These are phyloP conservation scores for Pycnomerus fuliginosus DNA, from an alignment of 2,888 invertebrate genomes.

Conservation along the genomic window DNA sequence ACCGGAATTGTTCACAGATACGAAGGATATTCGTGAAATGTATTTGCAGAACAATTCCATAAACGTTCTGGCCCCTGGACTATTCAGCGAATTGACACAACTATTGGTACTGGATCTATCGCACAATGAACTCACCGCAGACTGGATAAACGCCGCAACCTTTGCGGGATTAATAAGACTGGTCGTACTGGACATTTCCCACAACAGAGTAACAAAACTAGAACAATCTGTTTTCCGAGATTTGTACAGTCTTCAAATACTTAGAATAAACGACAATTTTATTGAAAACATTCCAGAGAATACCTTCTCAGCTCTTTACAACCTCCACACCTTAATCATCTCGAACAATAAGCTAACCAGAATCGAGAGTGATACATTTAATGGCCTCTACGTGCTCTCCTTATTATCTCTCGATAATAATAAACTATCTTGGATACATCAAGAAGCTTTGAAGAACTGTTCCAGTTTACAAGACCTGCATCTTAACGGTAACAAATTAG, in stretches of 20 bases:
- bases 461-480: conserved; percentile 79
- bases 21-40: conserved; percentile 75
- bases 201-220: conserved; percentile 72
- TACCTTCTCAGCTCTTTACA: conserved; percentile 73
- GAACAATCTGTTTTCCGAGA: conserved; percentile 77
- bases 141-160: conserved; percentile 80
- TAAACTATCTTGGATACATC: conserved; percentile 71
- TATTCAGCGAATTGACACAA: conserved; percentile 75
- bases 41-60: conserved; percentile 81
- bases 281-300: conserved; percentile 76
- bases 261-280: conserved; percentile 77
- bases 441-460: conserved; percentile 75
- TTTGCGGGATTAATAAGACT: conserved; percentile 75
- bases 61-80: conserved; percentile 75
- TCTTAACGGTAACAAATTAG: conserved; percentile 77
- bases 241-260: conserved; percentile 75
- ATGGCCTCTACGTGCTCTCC: conserved; percentile 73
- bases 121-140: conserved; percentile 76
- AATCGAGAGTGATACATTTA: conserved; percentile 74
- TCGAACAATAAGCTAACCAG: conserved; percentile 77
- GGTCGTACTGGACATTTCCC: conserved; percentile 74
- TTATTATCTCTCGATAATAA: conserved; percentile 80
- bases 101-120: conserved; percentile 75
- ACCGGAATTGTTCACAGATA: conserved; percentile 77
- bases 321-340: conserved; percentile 77